phyloP scores from a whole-genome alignment of 1,140 invertebrate species.

The Acromyrmex heyeri region DNA sequence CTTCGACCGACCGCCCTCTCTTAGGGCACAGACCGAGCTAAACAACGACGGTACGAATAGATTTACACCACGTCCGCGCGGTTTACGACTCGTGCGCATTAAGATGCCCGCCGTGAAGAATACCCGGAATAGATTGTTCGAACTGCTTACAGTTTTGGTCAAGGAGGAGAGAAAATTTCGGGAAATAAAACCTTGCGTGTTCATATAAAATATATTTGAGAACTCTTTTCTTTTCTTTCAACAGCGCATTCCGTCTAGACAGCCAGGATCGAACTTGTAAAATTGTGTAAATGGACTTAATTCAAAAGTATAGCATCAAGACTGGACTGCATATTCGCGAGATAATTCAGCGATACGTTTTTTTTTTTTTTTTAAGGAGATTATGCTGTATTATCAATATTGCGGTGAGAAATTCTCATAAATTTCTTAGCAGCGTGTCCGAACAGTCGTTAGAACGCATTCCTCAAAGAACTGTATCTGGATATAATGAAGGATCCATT shows the following conservation, averaged over 20 bases:
- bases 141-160: background rate
- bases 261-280: background rate
- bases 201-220: conserved; percentile 23
- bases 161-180: conserved; percentile 8
- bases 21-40: conserved; percentile 78
- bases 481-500: conserved; percentile 85
- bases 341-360: conserved; percentile 32
- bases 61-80: conserved; percentile 80
- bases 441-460: conserved; percentile 77
- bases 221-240: background rate
- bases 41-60: conserved; percentile 81
- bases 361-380: background rate
- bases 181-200: background rate
- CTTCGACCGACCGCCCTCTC: conserved; percentile 69
- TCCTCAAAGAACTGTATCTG: conserved; percentile 83
- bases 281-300: background rate
- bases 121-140: conserved; percentile 58
- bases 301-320: conserved; percentile 7
- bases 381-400: conserved; percentile 59
- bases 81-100: conserved; percentile 79
- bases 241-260: background rate
- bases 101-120: conserved; percentile 71
- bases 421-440: conserved; percentile 70
- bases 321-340: background rate
- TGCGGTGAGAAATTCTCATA: conserved; percentile 66